Base-by-base conservation (phyloP, 2,888 invertebrate species). In the Nematopogon swammerdamellus region DNA sequence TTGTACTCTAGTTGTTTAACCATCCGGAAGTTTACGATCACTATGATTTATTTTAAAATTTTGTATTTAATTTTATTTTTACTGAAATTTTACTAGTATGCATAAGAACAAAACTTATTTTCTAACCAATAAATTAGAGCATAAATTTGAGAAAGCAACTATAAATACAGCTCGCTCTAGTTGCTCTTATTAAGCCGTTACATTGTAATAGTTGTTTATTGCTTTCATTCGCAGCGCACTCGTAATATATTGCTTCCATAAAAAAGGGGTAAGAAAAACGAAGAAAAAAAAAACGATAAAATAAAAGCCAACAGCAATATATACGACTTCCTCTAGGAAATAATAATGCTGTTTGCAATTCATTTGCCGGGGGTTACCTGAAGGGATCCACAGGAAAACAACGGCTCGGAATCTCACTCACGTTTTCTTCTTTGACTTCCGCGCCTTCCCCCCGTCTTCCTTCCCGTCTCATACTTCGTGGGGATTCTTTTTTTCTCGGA, bases 331-430 rank as follows among this genome's bases (percentile, higher is more conserved):
- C 80, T 72, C 60, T 61, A 77, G 77, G 79, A 77, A 80, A 80
- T 80, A 80, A 80, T 80, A 80, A 80, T 76, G 73, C 77, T 80
- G 80, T 80, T 80, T 80, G 77, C 80, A 80, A 80, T 80, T 80
- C 80, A 80, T 80, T 80, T 80, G 74, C 63, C 67, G 60, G 63
- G 44, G 44, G 66, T 72, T 77, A 79, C 79, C 77, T 77, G 44
- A 10, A 19, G 17, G 44, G 44, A 8, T 6, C 16, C 64, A 64
- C 64, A 56, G 58, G 61, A 70, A 74, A 76, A 77, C 79, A 77
- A 75, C 73, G 69, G 62, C 18, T 19, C 11, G 46, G 58, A 19
- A 29, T 18, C 30, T 47, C 44, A 42, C 60, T 59, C 58, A 61
- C 64, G 62, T 65, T 68, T 70, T 65, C 62, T 64, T 68, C 62